Conservation (phyloP, 2,888 invertebrate species). For the Dasypolia templi region DNA sequence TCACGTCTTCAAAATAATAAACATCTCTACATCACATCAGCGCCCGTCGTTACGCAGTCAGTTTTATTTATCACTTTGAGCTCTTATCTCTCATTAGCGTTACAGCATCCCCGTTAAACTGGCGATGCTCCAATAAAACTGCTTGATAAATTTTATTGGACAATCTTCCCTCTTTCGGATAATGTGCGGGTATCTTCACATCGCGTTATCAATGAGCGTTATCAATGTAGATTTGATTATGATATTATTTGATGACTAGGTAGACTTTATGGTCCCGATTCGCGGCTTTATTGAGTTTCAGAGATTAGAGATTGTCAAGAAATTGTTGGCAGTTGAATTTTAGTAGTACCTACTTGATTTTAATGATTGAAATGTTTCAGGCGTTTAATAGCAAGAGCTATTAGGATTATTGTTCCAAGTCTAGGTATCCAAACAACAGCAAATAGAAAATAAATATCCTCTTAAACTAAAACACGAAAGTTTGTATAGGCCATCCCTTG, state of each 20-base stretch:
- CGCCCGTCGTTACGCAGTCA: slow-evolving; percentile 19
- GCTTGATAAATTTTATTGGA: slow-evolving; percentile 76
- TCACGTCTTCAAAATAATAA: slow-evolving; percentile 20
- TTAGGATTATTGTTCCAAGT: slow-evolving; percentile 1
- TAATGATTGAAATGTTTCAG: slow-evolving; percentile 18
- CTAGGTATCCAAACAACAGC: neutral
- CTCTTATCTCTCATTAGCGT: slow-evolving; percentile 81
- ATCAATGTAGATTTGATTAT: slow-evolving; percentile 62
- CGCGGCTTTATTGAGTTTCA: slow-evolving; percentile 48
- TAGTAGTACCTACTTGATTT: slow-evolving; percentile 13
- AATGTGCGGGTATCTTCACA: slow-evolving; percentile 52
- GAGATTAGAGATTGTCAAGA: slow-evolving; percentile 52
- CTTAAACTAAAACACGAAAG: neutral
- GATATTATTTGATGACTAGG: slow-evolving; percentile 61
- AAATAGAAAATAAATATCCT: slow-evolving; percentile 16
- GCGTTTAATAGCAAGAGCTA: neutral
- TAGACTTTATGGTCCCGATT: slow-evolving; percentile 57
- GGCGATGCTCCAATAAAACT: slow-evolving; percentile 76
- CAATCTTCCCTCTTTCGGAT: slow-evolving; percentile 56
- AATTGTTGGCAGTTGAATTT: slow-evolving; percentile 34
- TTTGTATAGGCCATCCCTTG: slow-evolving; percentile 29
- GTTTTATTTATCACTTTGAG: slow-evolving; percentile 54
- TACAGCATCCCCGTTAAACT: slow-evolving; percentile 74
- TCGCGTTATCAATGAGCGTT: slow-evolving; percentile 66
- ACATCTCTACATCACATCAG: slow-evolving; percentile 28